Evolutionary conservation across 2,113 vertebrate species (phyloP).

Genomic region (Semnornis frantzii): DNA sequence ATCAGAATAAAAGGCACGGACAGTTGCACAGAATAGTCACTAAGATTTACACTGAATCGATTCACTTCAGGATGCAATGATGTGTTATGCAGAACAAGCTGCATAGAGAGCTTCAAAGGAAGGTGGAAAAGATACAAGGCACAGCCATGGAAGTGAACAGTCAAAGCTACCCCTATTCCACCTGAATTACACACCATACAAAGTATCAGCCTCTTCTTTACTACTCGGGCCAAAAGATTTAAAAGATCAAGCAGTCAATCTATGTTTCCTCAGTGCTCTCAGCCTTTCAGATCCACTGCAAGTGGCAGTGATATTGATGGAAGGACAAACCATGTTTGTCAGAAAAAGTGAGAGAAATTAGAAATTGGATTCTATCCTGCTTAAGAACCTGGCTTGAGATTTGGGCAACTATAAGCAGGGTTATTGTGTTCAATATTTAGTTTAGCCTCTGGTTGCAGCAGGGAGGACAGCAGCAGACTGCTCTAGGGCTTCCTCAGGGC

Average conservation of each 20-base stretch:
- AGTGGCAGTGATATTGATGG: too few relatives aligned
- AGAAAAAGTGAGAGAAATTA: not conserved
- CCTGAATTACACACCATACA: not conserved
- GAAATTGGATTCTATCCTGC: not conserved
- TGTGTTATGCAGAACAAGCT: not conserved
- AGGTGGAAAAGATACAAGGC: not conserved
- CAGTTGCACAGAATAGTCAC: not conserved
- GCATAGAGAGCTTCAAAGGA: fast-evolving
- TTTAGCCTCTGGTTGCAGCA: not conserved
- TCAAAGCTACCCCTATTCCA: fast-evolving
- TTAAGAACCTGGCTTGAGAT: not conserved
- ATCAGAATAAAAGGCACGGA: not conserved
- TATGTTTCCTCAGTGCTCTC: not conserved
- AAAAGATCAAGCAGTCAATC: not conserved
- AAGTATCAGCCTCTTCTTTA: not conserved
- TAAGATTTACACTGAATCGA: not conserved
- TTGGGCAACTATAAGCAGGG: not conserved
- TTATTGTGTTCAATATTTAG: fast-evolving
- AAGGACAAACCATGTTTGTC: not conserved
- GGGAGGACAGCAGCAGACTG: not conserved
- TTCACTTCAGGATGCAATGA: fast-evolving
- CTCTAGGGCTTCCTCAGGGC: too few relatives aligned
- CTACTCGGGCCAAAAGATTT: fast-evolving
- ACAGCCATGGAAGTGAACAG: not conserved
- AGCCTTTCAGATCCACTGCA: not conserved